These are phyloP conservation scores for Mus caroli DNA, from an alignment of 2,797 vertebrate genomes.

Conservation along the genomic window DNA sequence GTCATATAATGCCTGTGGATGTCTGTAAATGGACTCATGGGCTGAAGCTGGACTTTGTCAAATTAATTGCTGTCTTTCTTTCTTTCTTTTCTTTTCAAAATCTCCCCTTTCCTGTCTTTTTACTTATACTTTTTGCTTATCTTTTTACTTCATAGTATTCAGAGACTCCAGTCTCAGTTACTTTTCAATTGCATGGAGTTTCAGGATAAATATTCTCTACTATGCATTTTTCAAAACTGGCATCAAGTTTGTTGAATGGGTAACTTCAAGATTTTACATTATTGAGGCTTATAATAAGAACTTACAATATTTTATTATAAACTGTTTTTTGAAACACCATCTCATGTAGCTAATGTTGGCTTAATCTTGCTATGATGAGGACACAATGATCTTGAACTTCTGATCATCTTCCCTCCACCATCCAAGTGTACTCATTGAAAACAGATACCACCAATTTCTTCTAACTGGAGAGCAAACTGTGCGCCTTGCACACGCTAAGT, in stretches of 20 bases:
- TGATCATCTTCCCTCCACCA: background rate
- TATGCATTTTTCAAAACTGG: background rate
- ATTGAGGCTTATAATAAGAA: constrained; percentile 56
- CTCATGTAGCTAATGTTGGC: background rate
- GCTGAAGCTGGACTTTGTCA: constrained; percentile 41
- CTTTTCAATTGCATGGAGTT: background rate
- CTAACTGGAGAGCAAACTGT: background rate
- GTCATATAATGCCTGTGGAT: background rate
- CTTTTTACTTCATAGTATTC: constrained; percentile 48
- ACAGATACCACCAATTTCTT: background rate
- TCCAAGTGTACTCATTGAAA: background rate
- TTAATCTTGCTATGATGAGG: background rate
- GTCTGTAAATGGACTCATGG: constrained; percentile 43
- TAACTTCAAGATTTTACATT: constrained; percentile 20
- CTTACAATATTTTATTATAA: background rate
- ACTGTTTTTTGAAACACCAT: background rate
- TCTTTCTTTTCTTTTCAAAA: constrained; percentile 1
- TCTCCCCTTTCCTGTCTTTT: background rate
- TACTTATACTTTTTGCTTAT: background rate
- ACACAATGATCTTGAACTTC: too few species aligned
- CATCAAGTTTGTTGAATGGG: background rate
- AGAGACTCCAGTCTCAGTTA: constrained; percentile 23
- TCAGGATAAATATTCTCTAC: background rate
- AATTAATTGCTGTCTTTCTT: constrained; percentile 21
- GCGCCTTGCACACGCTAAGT: background rate